Percentiles rank a stretch among this genome's conserved stretches.
phyloP scores from a whole-genome alignment of 2,888 invertebrate species.

The Podabrus alpinus region DNA sequence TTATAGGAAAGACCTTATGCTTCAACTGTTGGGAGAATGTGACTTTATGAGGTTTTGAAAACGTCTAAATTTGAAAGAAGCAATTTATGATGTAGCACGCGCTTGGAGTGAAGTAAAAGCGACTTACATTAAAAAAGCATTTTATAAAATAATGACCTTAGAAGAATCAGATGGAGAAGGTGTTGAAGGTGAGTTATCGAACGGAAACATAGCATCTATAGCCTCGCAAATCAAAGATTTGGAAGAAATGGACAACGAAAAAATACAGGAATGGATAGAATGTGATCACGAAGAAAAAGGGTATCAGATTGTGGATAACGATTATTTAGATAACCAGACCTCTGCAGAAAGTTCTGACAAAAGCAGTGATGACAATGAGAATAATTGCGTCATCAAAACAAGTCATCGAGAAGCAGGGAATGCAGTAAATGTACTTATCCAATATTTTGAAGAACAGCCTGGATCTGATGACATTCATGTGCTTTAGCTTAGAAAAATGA shows the following conservation, averaged over 20 bases:
- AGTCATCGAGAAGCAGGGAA: constrained; percentile 21
- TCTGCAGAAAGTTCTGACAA: constrained; percentile 19
- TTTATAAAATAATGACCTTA: constrained; percentile 14
- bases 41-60: constrained; percentile 7
- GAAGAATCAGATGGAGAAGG: constrained; percentile 1
- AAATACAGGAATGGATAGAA: constrained; percentile 15
- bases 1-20: constrained; percentile 21
- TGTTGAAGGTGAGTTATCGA: neutral
- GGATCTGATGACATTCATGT: too few relatives aligned
- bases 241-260: neutral
- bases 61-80: constrained; percentile 9
- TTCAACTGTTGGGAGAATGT: constrained; percentile 22
- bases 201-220: constrained; percentile 1
- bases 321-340: constrained; percentile 1
- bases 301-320: neutral
- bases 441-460: too few relatives aligned
- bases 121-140: neutral
- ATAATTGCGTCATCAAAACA: constrained; percentile 23
- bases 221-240: constrained; percentile 1
- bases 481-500: too few relatives aligned
- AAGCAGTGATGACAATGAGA: constrained; percentile 27
- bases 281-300: constrained; percentile 11
- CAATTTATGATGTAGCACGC: constrained; percentile 4
- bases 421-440: too few relatives aligned
- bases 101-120: constrained; percentile 2